Conservation (phyloP, 2,113 vertebrate species). For the Raja brachyura region DNA sequence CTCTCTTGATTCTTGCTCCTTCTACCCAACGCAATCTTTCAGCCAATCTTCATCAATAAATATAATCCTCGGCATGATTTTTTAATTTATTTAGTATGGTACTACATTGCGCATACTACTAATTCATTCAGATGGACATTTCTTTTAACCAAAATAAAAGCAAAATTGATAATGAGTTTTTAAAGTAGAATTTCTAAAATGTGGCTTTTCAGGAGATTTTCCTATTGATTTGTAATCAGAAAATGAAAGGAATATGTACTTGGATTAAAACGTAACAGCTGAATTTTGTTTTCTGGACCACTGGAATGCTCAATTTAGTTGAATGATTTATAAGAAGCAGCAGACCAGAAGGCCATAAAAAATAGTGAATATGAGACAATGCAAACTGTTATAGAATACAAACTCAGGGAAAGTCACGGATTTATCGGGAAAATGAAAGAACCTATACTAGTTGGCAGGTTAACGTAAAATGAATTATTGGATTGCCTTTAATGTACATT, state of each 20-base stretch:
- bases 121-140: neutral
- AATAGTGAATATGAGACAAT: neutral
- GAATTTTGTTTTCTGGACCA: neutral
- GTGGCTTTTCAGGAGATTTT: neutral
- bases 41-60: neutral
- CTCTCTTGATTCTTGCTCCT: neutral
- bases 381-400: neutral
- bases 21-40: neutral
- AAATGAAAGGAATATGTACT: neutral
- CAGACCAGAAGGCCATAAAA: neutral
- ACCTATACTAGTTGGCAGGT: neutral
- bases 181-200: neutral
- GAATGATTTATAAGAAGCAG: neutral
- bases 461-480: slow-evolving; percentile 2
- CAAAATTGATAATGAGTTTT: neutral
- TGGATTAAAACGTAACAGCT: neutral
- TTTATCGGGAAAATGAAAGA: neutral
- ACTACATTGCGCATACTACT: neutral
- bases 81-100: neutral
- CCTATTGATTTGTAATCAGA: neutral
- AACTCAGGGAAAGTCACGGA: neutral
- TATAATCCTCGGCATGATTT: neutral
- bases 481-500: neutral
- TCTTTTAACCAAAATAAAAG: neutral
- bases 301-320: neutral